Percentiles rank a stretch among this genome's conserved stretches.
Evolutionary conservation across 2,888 invertebrate species (phyloP).

Genomic region (Cheilosia vernalis): DNA sequence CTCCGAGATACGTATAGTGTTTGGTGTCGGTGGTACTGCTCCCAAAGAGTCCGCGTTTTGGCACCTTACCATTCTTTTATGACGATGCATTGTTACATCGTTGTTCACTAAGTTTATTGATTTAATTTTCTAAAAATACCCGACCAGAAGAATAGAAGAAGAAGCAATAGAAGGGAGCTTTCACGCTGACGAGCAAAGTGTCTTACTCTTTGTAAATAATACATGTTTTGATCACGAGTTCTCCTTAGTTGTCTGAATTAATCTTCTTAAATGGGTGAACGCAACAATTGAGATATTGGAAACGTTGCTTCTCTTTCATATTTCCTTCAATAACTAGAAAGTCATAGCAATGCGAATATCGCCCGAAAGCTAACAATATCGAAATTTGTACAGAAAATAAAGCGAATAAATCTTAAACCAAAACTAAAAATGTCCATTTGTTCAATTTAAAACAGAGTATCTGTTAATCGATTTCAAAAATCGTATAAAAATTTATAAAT

Average conservation of each 20-base stretch:
- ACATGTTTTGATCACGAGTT: background rate
- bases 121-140: constrained; percentile 33
- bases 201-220: background rate
- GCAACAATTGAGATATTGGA: too few species aligned
- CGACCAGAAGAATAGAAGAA: background rate
- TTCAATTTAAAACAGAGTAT: background rate
- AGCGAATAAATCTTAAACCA: too few species aligned
- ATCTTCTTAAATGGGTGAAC: too few species aligned
- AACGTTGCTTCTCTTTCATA: too few species aligned
- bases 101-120: constrained; percentile 26
- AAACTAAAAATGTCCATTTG: too few species aligned
- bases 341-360: too few species aligned
- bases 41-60: constrained; percentile 34
- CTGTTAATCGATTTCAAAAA: too few species aligned
- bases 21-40: background rate
- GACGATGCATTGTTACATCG: constrained; percentile 38
- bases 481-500: too few species aligned
- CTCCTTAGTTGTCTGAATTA: background rate
- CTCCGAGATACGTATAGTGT: constrained; percentile 11
- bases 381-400: too few species aligned
- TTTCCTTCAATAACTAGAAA: too few species aligned
- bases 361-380: too few species aligned
- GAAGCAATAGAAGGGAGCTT: background rate
- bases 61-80: constrained; percentile 25
- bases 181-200: background rate